Base-by-base conservation (phyloP, 2,113 vertebrate species). In the Falcunculus frontatus region DNA sequence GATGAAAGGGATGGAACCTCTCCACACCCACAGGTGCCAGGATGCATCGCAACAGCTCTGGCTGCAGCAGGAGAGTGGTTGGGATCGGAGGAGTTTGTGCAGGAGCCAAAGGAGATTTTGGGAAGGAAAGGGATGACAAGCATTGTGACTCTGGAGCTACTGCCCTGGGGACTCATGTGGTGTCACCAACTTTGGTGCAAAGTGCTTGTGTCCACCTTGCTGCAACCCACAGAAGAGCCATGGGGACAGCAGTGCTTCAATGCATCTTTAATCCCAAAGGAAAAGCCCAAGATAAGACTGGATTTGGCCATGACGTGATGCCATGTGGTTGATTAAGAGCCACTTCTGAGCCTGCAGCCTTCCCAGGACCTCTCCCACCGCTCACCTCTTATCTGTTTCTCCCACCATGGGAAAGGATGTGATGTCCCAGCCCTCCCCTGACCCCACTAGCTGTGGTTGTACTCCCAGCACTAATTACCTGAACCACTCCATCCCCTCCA, bases 361-460 rank as follows among this genome's bases (percentile, higher is more conserved):
- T 16, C n/a, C 52, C 1, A 0, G 44, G 13, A 55, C 41, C 16
- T 33, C 20, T 56, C n/a, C 65, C 67, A 64, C 4, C 78, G 60
- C 21, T 67, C 39, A 10, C 10, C 32, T 55, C 42, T 20, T 25
- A 11, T 0, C 67, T 18, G 0, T 20, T 9, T 30, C 49, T n/a
- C 79, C 67, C 57, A 37, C 13, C 3, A 0, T 0, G 1, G 44
- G 29, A 65, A 69, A 37, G 9, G 63, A 19, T 2, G 1, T 0
- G 4, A 47, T 16, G 17, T 15, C 8, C 1, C 76, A 25, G 37
- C 37, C 50, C 50, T 56, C 2, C 1, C 49, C 42, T 1, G 21
- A 37, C 27, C 49, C 9, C 3, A 0, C 30, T 7, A 50, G 25
- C 26, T 33, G 13, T 5, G 44, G 1, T 27, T 1, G 0, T 12